Evolutionary conservation across 2,113 vertebrate species (phyloP).

Genomic region (Hippocampus abdominalis): DNA sequence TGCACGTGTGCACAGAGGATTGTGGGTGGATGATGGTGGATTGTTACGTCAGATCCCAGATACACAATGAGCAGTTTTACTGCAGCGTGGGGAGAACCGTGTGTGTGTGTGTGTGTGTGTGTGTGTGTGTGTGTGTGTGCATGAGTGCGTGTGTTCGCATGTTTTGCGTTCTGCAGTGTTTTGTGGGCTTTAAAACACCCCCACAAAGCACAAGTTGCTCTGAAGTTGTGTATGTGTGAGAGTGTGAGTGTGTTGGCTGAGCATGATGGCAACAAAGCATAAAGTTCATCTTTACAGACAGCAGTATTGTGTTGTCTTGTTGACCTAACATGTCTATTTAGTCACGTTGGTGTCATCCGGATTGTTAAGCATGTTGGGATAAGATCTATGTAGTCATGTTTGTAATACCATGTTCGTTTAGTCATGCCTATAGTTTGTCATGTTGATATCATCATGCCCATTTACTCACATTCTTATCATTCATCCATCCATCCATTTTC

Average conservation of each 20-base stretch:
- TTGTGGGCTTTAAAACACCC: constrained; percentile 45
- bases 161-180: constrained; percentile 41
- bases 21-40: constrained; percentile 49
- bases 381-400: neutral
- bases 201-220: constrained; percentile 43
- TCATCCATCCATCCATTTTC: too few relatives aligned
- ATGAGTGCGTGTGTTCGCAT: neutral
- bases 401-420: neutral
- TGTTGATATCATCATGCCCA: neutral
- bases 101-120: constrained; percentile 13
- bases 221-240: constrained; percentile 1
- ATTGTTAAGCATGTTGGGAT: neutral
- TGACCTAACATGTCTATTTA: neutral
- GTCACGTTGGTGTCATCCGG: neutral
- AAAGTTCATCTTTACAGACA: constrained; percentile 7
- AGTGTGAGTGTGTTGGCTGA: constrained; percentile 18
- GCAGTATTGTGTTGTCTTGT: neutral
- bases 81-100: constrained; percentile 40
- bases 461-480: neutral
- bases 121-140: too few relatives aligned
- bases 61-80: constrained; percentile 35
- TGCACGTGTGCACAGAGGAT: constrained; percentile 11
- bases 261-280: constrained; percentile 16
- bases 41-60: constrained; percentile 46
- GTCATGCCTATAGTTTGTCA: neutral